phyloP scores from a whole-genome alignment of 2,888 invertebrate species.

The Callosobruchus maculatus region DNA sequence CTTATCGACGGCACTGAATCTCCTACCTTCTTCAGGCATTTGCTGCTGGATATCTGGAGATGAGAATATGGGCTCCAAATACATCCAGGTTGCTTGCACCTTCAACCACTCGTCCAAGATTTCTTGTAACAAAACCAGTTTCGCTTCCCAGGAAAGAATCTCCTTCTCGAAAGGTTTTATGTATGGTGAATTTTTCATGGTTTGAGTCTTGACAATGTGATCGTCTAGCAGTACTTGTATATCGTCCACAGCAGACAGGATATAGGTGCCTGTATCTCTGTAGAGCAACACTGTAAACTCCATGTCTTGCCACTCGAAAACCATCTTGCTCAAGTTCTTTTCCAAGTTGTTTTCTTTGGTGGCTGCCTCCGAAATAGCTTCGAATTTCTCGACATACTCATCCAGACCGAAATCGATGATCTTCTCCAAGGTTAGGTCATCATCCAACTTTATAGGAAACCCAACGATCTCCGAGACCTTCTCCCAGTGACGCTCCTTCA shows the following conservation, averaged over 20 bases:
- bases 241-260: slow-evolving; percentile 87
- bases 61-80: slow-evolving; percentile 93
- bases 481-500: slow-evolving; percentile 91
- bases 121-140: slow-evolving; percentile 81
- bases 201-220: slow-evolving; percentile 94
- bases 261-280: slow-evolving; percentile 85
- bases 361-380: slow-evolving; percentile 88
- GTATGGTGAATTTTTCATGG: slow-evolving; percentile 96
- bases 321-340: slow-evolving; percentile 85
- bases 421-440: slow-evolving; percentile 76
- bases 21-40: slow-evolving; percentile 94
- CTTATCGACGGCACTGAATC: slow-evolving; percentile 94
- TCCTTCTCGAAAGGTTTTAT: slow-evolving; percentile 90
- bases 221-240: slow-evolving; percentile 91
- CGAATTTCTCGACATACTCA: slow-evolving; percentile 86
- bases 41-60: slow-evolving; percentile 97
- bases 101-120: slow-evolving; percentile 94
- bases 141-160: slow-evolving; percentile 86
- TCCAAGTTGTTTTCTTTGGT: slow-evolving; percentile 94
- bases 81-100: slow-evolving; percentile 96
- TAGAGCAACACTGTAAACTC: slow-evolving; percentile 70
- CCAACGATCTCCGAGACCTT: slow-evolving; percentile 92
- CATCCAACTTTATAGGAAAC: slow-evolving; percentile 83
- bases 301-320: slow-evolving; percentile 83
- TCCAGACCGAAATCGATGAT: slow-evolving; percentile 87